Percentiles rank a stretch among this genome's conserved stretches.
Conservation (phyloP, 2,113 vertebrate species). For the Uria aalge region DNA sequence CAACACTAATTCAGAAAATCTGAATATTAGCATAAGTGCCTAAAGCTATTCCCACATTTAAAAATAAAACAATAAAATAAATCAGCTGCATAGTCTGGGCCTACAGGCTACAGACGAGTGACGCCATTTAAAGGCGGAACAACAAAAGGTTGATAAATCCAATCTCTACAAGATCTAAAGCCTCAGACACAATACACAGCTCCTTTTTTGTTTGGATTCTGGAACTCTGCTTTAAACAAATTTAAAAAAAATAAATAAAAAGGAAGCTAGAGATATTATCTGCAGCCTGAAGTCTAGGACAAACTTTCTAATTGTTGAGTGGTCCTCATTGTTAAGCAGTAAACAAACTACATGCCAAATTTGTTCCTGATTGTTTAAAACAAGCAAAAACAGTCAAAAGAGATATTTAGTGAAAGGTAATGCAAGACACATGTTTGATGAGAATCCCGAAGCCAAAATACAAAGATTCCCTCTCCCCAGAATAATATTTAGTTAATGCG, state of each 20-base stretch:
- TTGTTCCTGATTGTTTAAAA: slow-evolving; percentile 47
- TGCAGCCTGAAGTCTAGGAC: slow-evolving; percentile 6
- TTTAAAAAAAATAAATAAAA: neutral
- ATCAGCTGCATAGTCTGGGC: slow-evolving; percentile 11
- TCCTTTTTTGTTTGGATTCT: slow-evolving; percentile 20
- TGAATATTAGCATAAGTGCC: slow-evolving; percentile 39
- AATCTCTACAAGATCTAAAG: slow-evolving; percentile 51
- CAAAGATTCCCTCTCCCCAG: neutral
- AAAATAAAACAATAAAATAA: slow-evolving; percentile 59
- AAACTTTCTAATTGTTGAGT: slow-evolving; percentile 47
- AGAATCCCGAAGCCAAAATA: slow-evolving; percentile 37
- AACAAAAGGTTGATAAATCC: slow-evolving; percentile 52
- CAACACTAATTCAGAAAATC: slow-evolving; percentile 49
- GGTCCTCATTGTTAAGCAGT: slow-evolving; percentile 35
- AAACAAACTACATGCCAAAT: slow-evolving; percentile 50
- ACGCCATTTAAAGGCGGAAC: slow-evolving; percentile 50
- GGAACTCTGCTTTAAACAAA: slow-evolving; percentile 31
- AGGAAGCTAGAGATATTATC: slow-evolving; percentile 46
- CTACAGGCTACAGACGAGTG: slow-evolving; percentile 45
- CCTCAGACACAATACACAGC: slow-evolving; percentile 31
- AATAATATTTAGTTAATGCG: slow-evolving; percentile 20
- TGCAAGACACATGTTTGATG: slow-evolving; percentile 52
- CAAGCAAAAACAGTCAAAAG: slow-evolving; percentile 35
- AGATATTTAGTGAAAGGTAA: slow-evolving; percentile 32
- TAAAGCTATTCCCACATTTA: slow-evolving; percentile 40